These are phyloP conservation scores for Vulpes vulpes DNA, from an alignment of 2,113 vertebrate species.

Conservation along the genomic window DNA sequence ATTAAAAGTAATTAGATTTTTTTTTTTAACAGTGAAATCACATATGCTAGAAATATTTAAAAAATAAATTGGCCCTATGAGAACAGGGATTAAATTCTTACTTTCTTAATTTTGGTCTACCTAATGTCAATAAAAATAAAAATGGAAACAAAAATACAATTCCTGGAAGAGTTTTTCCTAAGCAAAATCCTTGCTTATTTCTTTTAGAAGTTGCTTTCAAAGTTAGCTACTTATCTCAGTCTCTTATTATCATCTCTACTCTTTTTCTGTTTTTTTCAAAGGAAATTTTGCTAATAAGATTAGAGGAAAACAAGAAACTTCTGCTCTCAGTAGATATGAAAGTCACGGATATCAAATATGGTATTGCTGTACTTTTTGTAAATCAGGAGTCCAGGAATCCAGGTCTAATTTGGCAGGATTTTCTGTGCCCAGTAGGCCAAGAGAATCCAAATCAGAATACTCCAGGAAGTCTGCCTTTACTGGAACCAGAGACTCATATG, in stretches of 20 bases:
- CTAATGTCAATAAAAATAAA: background rate
- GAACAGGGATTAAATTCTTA: background rate
- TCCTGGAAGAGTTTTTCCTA: slow-evolving; percentile 41
- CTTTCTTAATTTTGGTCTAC: slow-evolving; percentile 41
- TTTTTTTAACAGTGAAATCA: slow-evolving; percentile 33
- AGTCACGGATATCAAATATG: slow-evolving; percentile 59
- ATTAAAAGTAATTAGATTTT: background rate
- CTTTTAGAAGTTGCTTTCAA: slow-evolving; percentile 63
- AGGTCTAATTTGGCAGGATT: slow-evolving; percentile 70
- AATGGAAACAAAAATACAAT: slow-evolving; percentile 41
- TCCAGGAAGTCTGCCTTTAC: slow-evolving; percentile 58
- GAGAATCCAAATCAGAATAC: slow-evolving; percentile 60
- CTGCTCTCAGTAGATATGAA: slow-evolving; percentile 69
- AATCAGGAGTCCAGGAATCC: slow-evolving; percentile 61
- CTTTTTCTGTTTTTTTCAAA: slow-evolving; percentile 50
- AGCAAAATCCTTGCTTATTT: slow-evolving; percentile 63
- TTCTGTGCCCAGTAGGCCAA: slow-evolving; percentile 65
- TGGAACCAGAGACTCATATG: slow-evolving; percentile 67
- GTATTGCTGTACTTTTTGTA: slow-evolving; percentile 25
- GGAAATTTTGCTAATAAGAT: slow-evolving; percentile 71
- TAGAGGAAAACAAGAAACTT: slow-evolving; percentile 68
- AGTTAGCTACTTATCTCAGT: slow-evolving; percentile 62
- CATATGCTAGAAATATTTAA: background rate
- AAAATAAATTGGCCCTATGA: background rate
- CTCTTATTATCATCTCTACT: slow-evolving; percentile 70